A percentile compares a stretch with the other conserved stretches of the same genome.
Evolutionary conservation across 2,113 vertebrate genomes (phyloP).

Genomic region (Pollachius pollachius): DNA sequence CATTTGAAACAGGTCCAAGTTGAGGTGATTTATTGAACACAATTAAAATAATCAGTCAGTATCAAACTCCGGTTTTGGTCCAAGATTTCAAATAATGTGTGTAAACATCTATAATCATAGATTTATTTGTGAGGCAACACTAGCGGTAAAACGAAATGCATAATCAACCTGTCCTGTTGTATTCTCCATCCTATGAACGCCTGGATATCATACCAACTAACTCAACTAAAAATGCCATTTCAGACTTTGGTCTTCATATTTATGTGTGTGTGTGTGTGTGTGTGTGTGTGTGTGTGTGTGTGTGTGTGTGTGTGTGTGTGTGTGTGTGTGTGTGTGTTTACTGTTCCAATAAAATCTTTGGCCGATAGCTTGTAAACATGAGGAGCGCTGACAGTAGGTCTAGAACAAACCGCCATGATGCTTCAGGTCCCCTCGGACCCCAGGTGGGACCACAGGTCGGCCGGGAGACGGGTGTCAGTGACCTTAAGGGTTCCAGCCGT

Average conservation of each 20-base stretch:
- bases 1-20: slow-evolving; percentile 1
- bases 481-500: too few relatives aligned
- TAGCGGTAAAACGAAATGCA: background rate
- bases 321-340: too few relatives aligned
- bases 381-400: slow-evolving; percentile 19
- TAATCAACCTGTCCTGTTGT: background rate
- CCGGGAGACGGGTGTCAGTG: too few relatives aligned
- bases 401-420: slow-evolving; percentile 20
- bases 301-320: too few relatives aligned
- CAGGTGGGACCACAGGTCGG: background rate
- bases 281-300: too few relatives aligned
- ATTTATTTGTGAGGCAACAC: background rate
- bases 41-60: slow-evolving; percentile 30
- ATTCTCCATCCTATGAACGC: too few relatives aligned
- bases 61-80: slow-evolving; percentile 27
- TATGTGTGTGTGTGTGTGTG: too few relatives aligned
- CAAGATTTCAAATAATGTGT: slow-evolving; percentile 19
- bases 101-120: slow-evolving; percentile 44
- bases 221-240: background rate
- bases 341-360: slow-evolving; percentile 22
- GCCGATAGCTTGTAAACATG: slow-evolving; percentile 55
- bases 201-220: background rate
- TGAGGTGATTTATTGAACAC: slow-evolving; percentile 44
- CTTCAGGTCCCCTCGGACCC: background rate
- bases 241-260: background rate